Evolutionary conservation across 1,140 invertebrate species (phyloP).

Genomic region (Drosophila aff.): DNA sequence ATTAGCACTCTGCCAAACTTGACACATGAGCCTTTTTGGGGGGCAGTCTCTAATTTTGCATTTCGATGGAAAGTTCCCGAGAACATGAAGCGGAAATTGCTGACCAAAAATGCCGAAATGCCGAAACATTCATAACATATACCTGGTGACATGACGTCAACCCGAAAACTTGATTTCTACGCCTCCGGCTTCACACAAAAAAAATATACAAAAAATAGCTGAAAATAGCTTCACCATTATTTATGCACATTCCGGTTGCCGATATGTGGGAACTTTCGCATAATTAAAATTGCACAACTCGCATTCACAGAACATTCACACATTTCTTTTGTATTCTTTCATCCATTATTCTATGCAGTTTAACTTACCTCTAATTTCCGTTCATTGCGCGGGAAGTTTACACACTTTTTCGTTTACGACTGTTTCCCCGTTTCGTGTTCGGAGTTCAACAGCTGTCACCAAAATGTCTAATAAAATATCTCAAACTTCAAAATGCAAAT

Average conservation of each 20-base stretch:
- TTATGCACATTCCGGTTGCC: slow-evolving; percentile 11
- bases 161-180: slow-evolving; percentile 57
- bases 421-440: slow-evolving; percentile 7
- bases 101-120: slow-evolving; percentile 25
- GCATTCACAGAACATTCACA: slow-evolving; percentile 37
- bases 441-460: slow-evolving; percentile 46
- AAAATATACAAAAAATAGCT: background rate
- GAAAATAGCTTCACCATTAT: slow-evolving; percentile 17
- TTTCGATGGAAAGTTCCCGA: slow-evolving; percentile 18
- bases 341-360: slow-evolving; percentile 10
- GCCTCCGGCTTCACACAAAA: slow-evolving; percentile 8
- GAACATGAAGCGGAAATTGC: slow-evolving; percentile 30
- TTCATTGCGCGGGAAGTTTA: slow-evolving; percentile 32
- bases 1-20: slow-evolving; percentile 16
- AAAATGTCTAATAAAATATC: slow-evolving; percentile 28
- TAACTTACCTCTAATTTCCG: slow-evolving; percentile 31
- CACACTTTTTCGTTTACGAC: slow-evolving; percentile 8
- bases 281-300: slow-evolving; percentile 35
- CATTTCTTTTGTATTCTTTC: background rate
- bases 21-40: slow-evolving; percentile 8
- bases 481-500: slow-evolving; percentile 10
- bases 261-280: slow-evolving; percentile 35
- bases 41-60: background rate
- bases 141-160: slow-evolving; percentile 66
- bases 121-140: slow-evolving; percentile 23